These are phyloP conservation scores for Pterophyllum scalare DNA, from an alignment of 2,113 vertebrate species.

Conservation along the genomic window DNA sequence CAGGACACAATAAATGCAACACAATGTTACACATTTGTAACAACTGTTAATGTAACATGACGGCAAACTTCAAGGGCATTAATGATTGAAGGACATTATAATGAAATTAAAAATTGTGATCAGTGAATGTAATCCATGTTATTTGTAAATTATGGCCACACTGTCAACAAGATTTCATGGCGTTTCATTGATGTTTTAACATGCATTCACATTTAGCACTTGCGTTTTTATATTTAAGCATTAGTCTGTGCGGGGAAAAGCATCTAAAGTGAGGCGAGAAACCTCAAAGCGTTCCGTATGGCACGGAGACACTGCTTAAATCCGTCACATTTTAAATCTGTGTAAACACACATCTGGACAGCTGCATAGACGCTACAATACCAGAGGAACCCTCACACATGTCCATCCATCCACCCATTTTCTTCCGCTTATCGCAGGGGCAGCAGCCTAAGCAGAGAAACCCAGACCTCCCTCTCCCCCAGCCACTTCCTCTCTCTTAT, in stretches of 20 bases:
- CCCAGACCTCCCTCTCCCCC: too few relatives aligned
- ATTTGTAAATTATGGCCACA: not conserved
- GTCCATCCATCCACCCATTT: too few relatives aligned
- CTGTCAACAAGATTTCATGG: not conserved
- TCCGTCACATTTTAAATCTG: too few relatives aligned
- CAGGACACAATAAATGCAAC: too few relatives aligned
- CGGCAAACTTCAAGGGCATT: not conserved
- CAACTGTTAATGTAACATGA: too few relatives aligned
- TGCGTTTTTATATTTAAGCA: not conserved
- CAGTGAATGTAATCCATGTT: not conserved
- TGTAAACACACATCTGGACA: not conserved
- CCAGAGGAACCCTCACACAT: not conserved
- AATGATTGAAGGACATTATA: too few relatives aligned
- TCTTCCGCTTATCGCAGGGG: too few relatives aligned
- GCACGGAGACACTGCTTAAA: too few relatives aligned
- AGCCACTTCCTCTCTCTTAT: too few relatives aligned
- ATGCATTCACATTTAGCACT: not conserved
- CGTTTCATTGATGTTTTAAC: not conserved
- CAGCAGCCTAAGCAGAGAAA: too few relatives aligned
- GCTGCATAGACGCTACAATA: not conserved
- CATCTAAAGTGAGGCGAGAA: not conserved
- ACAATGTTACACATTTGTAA: too few relatives aligned
- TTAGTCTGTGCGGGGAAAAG: not conserved
- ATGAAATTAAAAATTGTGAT: not conserved
- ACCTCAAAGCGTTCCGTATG: not conserved